phyloP scores from a whole-genome alignment of 2,113 vertebrate genomes.

The Perca schrenkii region DNA sequence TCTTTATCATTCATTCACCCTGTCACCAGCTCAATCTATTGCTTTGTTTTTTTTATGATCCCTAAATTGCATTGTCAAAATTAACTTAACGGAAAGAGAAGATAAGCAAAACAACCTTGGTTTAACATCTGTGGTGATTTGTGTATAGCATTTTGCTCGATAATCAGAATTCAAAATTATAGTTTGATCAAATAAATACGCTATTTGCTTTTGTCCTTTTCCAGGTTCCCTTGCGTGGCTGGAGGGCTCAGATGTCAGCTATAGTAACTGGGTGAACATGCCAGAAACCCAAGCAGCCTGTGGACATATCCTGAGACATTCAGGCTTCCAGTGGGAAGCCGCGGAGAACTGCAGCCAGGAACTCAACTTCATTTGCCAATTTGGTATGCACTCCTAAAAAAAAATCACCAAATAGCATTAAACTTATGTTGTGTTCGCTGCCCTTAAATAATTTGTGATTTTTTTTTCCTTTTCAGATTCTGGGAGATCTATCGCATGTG shows the following conservation, averaged over 20 bases:
- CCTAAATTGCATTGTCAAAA: constrained; percentile 5
- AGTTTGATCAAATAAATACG: not conserved
- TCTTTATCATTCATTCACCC: constrained; percentile 18
- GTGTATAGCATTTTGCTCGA: not conserved
- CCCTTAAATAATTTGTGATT: not conserved
- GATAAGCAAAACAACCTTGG: not conserved
- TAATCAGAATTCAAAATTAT: not conserved
- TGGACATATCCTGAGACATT: constrained; percentile 85
- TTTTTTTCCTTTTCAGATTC: constrained; percentile 77
- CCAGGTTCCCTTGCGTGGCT: constrained; percentile 89
- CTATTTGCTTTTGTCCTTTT: constrained; percentile 3
- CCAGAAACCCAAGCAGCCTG: constrained; percentile 79
- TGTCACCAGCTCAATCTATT: constrained; percentile 8
- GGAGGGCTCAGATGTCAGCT: constrained; percentile 89
- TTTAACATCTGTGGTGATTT: not conserved
- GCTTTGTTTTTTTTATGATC: constrained; percentile 40
- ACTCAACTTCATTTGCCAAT: constrained; percentile 91
- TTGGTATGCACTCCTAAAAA: constrained; percentile 82
- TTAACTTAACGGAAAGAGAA: not conserved
- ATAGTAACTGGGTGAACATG: constrained; percentile 86
- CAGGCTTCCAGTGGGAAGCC: constrained; percentile 87
- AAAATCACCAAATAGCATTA: not conserved
- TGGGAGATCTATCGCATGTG: constrained; percentile 87
- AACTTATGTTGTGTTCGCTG: not conserved
- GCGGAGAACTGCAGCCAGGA: constrained; percentile 89